These are phyloP conservation scores for Semaprochilodus insignis DNA, from an alignment of 2,797 vertebrate genomes.

Conservation along the genomic window DNA sequence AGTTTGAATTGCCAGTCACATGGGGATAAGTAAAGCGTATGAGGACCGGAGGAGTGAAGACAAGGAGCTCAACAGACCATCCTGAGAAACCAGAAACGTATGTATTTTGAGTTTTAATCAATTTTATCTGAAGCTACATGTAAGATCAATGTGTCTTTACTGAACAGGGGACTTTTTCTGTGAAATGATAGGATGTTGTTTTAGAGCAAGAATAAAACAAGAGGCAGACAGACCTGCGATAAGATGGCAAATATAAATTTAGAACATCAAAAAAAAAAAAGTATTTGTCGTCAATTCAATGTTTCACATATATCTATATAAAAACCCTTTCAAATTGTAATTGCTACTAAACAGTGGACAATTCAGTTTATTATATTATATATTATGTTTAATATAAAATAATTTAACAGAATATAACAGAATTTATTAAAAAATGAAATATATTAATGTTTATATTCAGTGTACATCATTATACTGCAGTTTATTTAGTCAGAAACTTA, in stretches of 20 bases:
- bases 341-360: not conserved
- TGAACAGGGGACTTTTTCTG: not conserved
- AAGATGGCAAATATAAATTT: too few species aligned
- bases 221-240: not conserved
- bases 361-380: too few species aligned
- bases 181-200: not conserved
- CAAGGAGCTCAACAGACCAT: not conserved
- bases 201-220: not conserved
- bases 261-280: too few species aligned
- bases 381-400: too few species aligned
- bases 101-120: conserved; percentile 1
- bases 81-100: conserved; percentile 12
- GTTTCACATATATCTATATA: too few species aligned
- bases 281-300: too few species aligned
- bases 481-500: too few species aligned
- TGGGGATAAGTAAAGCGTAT: conserved; percentile 2
- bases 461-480: too few species aligned
- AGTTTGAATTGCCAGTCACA: conserved; percentile 1
- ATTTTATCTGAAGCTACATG: not conserved
- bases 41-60: not conserved
- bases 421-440: too few species aligned
- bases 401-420: too few species aligned
- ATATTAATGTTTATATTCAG: too few species aligned
- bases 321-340: too few species aligned
- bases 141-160: not conserved